phyloP scores from a whole-genome alignment of 2,113 vertebrate species.

The Alectura lathami region DNA sequence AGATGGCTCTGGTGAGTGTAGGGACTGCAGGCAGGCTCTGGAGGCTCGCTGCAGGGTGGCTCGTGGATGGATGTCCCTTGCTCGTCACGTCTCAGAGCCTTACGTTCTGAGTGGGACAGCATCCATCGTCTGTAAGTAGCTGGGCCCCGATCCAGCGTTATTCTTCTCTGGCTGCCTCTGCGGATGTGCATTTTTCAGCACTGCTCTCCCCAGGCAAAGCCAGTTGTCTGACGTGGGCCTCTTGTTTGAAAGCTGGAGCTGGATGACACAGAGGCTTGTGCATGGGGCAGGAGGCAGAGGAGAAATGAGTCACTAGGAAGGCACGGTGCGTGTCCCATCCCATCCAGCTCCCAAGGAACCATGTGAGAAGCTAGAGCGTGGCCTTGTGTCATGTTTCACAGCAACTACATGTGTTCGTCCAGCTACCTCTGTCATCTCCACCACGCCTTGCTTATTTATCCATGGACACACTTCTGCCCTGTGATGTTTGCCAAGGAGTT shows the following conservation, averaged over 20 bases:
- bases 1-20: not conserved
- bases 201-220: not conserved
- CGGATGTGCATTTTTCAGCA: fast-evolving
- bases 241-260: not conserved
- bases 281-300: not conserved
- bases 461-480: not conserved
- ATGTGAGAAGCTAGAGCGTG: not conserved
- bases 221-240: not conserved
- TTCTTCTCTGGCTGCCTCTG: slow-evolving; percentile 13
- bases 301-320: not conserved
- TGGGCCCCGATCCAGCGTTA: not conserved
- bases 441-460: not conserved
- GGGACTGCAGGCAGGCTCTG: not conserved
- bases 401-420: not conserved
- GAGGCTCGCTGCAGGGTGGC: fast-evolving
- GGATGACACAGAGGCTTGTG: fast-evolving
- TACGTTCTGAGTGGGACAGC: not conserved
- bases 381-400: not conserved
- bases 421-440: not conserved
- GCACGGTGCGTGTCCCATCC: fast-evolving
- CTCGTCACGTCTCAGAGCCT: not conserved
- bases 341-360: not conserved
- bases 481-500: no score
- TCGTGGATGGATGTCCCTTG: fast-evolving
- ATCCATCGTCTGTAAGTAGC: not conserved